Evolutionary conservation across 2,113 vertebrate genomes (phyloP), one percentile per base, ranked within the genome.

Genomic region (Puma concolor): DNA sequence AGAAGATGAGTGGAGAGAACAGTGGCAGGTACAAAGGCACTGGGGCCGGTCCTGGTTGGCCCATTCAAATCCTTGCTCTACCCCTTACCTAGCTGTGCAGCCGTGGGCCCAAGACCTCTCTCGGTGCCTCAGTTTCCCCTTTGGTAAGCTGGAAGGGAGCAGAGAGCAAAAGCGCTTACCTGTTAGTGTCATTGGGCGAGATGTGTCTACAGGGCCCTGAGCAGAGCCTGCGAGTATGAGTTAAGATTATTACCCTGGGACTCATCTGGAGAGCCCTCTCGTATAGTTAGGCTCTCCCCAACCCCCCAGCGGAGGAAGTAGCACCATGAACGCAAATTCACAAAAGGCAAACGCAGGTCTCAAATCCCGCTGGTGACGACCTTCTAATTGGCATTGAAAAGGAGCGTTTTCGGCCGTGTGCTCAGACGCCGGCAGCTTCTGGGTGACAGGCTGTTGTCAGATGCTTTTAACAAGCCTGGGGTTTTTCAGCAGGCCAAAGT

Each of bases 331-430:
- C 16, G 77, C 63, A 11, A 0, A 60, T 27, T 36, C 57, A 13
- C 27, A 67, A 84, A 54, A 52, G 95, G 33, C 85, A 67, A 15
- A 52, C 48, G 4, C 36, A 25, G 72, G 81, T 14, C 63, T 25
- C 4, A 0, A 10, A 33, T 4, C 5, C 29, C 0, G 0, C 12
- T 4, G 14, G 44, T 7, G 21, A 21, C 0, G 7, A n/a, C 69
- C 67, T 69, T 66, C 48, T 96, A 88, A 91, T 50, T 72, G 95
- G 85, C 69, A 7, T 0, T 11, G 50, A 21, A 21, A 81, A 23
- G 89, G 67, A 69, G 16, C 0, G 0, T 31, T n/a, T 52, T 29
- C 2, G 2, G 7, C 10, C 1, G 21, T 52, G 23, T 9, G 74
- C 82, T 79, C 31, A 17, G 69, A 7, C 0, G 1, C 82, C 0